A percentile compares a stretch with the other conserved stretches of the same genome.
These are phyloP conservation scores for Diadegma fenestrale DNA, from an alignment of 2,888 invertebrate genomes.

Conservation along the genomic window DNA sequence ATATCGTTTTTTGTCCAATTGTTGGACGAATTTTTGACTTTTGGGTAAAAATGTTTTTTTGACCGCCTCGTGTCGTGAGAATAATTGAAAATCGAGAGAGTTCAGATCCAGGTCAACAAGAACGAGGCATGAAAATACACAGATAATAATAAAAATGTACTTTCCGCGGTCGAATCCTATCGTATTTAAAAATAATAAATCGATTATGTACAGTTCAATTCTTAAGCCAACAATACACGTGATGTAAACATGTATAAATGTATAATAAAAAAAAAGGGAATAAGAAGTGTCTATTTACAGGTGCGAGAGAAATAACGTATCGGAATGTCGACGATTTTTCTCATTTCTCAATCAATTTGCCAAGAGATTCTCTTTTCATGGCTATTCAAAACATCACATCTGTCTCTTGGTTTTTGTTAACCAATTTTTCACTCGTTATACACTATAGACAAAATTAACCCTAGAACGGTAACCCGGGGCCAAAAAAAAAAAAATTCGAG, in stretches of 20 bases:
- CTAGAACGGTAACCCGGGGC: too few species aligned
- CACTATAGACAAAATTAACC: constrained; percentile 74
- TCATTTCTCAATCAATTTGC: neutral
- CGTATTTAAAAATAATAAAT: constrained; percentile 52
- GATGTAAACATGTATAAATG: constrained; percentile 10
- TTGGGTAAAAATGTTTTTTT: neutral
- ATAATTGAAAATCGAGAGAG: neutral
- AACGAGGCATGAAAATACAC: neutral
- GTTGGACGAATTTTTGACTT: neutral
- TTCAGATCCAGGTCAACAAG: neutral
- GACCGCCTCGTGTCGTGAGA: neutral
- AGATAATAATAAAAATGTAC: constrained; percentile 89
- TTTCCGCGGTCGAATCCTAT: constrained; percentile 86
- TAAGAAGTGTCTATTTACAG: constrained; percentile 63
- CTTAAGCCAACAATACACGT: constrained; percentile 56
- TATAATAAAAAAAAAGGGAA: constrained; percentile 27
- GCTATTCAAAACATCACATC: constrained; percentile 79
- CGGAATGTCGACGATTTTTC: constrained; percentile 7
- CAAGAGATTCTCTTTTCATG: neutral
- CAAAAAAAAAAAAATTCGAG: too few species aligned
- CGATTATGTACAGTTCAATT: constrained; percentile 59
- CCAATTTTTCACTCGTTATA: constrained; percentile 79
- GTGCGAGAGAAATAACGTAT: constrained; percentile 57
- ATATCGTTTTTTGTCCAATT: neutral
- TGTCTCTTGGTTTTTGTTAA: constrained; percentile 83